phyloP scores from a whole-genome alignment of 2,888 invertebrate species.

The Lithophane socia region DNA sequence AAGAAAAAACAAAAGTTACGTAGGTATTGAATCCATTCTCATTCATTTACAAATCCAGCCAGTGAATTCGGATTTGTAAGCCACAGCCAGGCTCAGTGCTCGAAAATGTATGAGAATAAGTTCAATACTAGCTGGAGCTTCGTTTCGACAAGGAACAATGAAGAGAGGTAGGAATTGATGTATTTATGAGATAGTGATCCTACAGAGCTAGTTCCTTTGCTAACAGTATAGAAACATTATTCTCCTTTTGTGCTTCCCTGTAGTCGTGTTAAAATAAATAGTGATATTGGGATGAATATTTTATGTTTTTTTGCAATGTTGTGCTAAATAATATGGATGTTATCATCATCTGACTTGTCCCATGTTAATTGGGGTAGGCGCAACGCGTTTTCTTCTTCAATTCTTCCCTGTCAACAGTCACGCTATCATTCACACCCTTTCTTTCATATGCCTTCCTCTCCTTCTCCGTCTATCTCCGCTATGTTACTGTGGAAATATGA shows the following conservation, averaged over 20 bases:
- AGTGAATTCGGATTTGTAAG: constrained; percentile 17
- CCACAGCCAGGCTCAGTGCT: constrained; percentile 22
- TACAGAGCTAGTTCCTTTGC: background rate
- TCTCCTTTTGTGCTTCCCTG: background rate
- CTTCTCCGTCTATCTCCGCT: background rate
- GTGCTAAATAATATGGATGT: background rate
- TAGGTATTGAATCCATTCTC: constrained; percentile 9
- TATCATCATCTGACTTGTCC: background rate
- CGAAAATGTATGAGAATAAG: constrained; percentile 41
- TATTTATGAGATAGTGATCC: constrained; percentile 12
- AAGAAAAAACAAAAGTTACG: background rate
- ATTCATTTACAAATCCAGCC: constrained; percentile 31
- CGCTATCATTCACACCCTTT: background rate
- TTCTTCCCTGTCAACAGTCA: background rate
- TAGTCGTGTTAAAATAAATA: background rate
- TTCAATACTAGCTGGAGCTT: background rate
- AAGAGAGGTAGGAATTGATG: background rate
- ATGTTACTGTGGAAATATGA: background rate
- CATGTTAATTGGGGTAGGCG: background rate
- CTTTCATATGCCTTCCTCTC: background rate
- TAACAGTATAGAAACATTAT: background rate
- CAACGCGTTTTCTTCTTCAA: background rate
- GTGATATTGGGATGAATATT: background rate
- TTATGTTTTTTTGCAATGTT: background rate
- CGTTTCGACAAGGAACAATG: constrained; percentile 4